Conservation (phyloP, 2,113 vertebrate genomes). For the Pachyramphus minor region DNA sequence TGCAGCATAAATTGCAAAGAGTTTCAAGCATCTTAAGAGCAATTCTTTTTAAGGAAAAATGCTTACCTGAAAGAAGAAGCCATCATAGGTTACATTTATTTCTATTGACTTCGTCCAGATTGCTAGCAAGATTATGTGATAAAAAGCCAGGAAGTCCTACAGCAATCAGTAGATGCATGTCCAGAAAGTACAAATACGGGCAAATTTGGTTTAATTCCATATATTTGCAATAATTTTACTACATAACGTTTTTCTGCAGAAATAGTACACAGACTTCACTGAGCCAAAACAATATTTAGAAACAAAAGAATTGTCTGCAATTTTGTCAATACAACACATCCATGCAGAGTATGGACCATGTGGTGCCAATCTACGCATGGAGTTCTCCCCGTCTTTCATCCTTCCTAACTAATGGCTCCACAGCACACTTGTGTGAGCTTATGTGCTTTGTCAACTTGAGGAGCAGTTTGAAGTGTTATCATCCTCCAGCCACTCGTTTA, state of each 20-base stretch:
- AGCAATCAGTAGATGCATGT: not conserved
- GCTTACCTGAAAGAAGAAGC: slow-evolving; percentile 38
- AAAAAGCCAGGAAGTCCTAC: not conserved
- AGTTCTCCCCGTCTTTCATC: not conserved
- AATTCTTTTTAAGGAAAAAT: not conserved
- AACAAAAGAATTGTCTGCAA: not conserved
- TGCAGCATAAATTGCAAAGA: not conserved
- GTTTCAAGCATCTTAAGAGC: slow-evolving; percentile 17
- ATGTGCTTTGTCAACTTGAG: accelerated
- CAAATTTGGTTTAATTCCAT: not conserved
- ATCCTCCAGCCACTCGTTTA: not conserved
- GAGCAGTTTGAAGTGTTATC: not conserved
- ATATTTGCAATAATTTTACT: not conserved
- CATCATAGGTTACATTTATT: not conserved
- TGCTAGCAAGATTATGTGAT: slow-evolving; percentile 23
- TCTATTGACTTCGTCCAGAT: not conserved
- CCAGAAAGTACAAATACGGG: not conserved
- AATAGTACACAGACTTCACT: not conserved
- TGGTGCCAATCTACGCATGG: not conserved
- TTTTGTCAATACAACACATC: not conserved
- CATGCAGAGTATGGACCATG: not conserved
- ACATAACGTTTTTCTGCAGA: not conserved
- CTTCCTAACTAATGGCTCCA: not conserved
- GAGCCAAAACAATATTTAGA: not conserved
- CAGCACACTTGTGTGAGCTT: not conserved